Evolutionary conservation across 2,113 vertebrate genomes (phyloP).

Genomic region (Mungos mungo): DNA sequence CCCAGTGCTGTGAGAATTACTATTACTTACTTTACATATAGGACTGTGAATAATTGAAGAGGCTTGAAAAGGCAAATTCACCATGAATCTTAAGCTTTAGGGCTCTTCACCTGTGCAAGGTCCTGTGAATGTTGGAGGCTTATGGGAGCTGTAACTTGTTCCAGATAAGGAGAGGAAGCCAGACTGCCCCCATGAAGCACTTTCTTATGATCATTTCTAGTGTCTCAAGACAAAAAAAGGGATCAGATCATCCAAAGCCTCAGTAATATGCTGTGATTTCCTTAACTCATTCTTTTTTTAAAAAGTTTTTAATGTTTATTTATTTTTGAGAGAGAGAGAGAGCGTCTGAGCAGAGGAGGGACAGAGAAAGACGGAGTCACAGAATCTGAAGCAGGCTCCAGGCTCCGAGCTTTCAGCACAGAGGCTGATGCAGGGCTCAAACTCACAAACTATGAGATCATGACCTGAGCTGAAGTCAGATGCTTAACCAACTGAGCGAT

Average conservation of each 20-base stretch:
- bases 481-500: too few species aligned
- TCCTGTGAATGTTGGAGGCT: fast-evolving
- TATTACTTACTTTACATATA: neutral
- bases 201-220: neutral
- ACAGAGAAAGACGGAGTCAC: too few species aligned
- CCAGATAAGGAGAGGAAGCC: neutral
- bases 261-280: neutral
- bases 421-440: too few species aligned
- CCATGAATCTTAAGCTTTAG: neutral
- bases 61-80: neutral
- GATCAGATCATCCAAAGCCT: neutral
- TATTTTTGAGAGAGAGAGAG: too few species aligned
- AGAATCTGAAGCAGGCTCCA: too few species aligned
- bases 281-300: too few species aligned
- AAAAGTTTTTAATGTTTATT: too few species aligned
- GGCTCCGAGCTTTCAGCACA: too few species aligned
- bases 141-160: fast-evolving
- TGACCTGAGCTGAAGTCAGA: too few species aligned
- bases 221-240: neutral
- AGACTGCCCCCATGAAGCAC: neutral
- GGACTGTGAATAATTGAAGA: neutral
- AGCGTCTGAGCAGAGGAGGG: too few species aligned
- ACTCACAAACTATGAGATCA: too few species aligned
- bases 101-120: neutral
- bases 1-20: neutral